phyloP scores from a whole-genome alignment of 2,113 vertebrate species.

The Channa argus region DNA sequence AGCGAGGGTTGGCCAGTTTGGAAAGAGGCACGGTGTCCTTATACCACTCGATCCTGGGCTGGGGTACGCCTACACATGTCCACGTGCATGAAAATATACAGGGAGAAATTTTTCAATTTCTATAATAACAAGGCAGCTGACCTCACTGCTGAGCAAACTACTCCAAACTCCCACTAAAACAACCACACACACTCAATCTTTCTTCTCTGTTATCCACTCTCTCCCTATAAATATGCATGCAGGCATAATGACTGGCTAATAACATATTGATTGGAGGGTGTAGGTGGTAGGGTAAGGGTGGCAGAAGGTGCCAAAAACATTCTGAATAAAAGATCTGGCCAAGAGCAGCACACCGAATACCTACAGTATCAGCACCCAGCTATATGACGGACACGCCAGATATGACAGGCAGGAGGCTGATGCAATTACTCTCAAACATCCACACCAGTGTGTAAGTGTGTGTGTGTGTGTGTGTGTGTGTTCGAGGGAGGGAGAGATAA shows the following conservation, averaged over 20 bases:
- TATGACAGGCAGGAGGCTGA: conserved; percentile 53
- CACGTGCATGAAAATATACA: neutral
- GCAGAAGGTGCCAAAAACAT: conserved; percentile 64
- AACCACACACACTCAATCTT: conserved; percentile 23
- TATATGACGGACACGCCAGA: conserved; percentile 57
- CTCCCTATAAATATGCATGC: conserved; percentile 73
- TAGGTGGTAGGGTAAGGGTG: conserved; percentile 64
- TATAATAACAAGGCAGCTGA: conserved; percentile 46
- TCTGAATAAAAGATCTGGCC: conserved; percentile 70
- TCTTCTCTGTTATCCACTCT: conserved; percentile 43
- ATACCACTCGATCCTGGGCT: conserved; percentile 91
- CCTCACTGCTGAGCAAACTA: conserved; percentile 38
- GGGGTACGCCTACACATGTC: conserved; percentile 85
- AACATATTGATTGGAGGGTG: conserved; percentile 76
- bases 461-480: conserved; percentile 11
- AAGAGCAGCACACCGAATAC: conserved; percentile 22
- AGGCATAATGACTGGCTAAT: conserved; percentile 71
- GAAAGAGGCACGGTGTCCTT: conserved; percentile 88
- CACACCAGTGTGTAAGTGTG: conserved; percentile 21
- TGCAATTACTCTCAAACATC: conserved; percentile 60
- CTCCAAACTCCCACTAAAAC: conserved; percentile 28
- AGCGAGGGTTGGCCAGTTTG: conserved; percentile 88
- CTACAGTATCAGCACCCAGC: conserved; percentile 42
- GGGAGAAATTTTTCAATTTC: neutral
- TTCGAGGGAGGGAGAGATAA: conserved; percentile 18